Conservation (phyloP, 2,797 vertebrate genomes). For the Mico argentatus region DNA sequence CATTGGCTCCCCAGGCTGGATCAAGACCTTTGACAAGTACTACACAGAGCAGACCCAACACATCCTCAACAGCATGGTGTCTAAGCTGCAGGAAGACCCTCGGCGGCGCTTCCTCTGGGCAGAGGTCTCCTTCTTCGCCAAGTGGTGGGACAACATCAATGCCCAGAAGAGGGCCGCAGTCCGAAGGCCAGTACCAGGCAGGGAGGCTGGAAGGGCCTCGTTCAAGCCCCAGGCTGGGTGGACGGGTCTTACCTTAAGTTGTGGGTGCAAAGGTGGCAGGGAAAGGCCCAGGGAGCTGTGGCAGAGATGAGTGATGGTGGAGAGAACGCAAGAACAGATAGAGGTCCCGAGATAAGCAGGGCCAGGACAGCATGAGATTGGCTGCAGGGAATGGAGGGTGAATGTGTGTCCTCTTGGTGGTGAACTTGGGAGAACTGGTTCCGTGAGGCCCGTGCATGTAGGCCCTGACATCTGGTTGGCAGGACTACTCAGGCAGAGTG, state of each 20-base stretch:
- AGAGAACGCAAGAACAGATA: not conserved
- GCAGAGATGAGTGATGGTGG: not conserved
- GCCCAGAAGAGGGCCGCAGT: slow-evolving; percentile 91
- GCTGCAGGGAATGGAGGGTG: fast-evolving
- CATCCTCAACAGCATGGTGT: slow-evolving; percentile 97
- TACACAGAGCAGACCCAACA: slow-evolving; percentile 97
- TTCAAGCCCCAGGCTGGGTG: not conserved
- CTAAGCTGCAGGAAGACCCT: slow-evolving; percentile 95
- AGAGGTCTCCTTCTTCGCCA: slow-evolving; percentile 96
- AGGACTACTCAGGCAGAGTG: not conserved
- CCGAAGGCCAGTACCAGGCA: slow-evolving; percentile 89
- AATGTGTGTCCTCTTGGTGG: fast-evolving
- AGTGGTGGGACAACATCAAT: slow-evolving; percentile 97
- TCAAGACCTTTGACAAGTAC: slow-evolving; percentile 99
- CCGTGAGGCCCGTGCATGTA: not conserved
- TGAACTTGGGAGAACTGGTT: not conserved
- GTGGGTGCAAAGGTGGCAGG: not conserved
- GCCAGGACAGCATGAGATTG: fast-evolving
- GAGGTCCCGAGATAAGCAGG: not conserved
- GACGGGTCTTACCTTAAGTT: not conserved
- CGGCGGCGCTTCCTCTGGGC: slow-evolving; percentile 98
- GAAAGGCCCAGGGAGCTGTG: not conserved
- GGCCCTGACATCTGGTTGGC: not conserved
- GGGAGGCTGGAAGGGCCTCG: not conserved
- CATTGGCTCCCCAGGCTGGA: slow-evolving; percentile 89